Percentiles rank a stretch among this genome's conserved stretches.
phyloP scores from a whole-genome alignment of 2,888 invertebrate species.

The Brachyptera putata region DNA sequence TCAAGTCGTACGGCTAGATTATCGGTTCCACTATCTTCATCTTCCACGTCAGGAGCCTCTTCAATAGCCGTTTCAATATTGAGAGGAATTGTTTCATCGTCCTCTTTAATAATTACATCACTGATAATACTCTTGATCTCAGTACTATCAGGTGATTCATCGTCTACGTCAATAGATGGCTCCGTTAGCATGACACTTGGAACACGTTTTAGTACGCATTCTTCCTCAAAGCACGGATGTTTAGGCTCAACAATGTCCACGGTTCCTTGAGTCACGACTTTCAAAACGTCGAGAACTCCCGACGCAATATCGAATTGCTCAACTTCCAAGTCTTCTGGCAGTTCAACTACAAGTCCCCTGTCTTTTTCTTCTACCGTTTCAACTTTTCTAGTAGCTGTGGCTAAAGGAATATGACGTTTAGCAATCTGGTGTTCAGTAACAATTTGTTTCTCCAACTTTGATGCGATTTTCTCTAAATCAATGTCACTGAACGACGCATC shows the following conservation, averaged over 20 bases:
- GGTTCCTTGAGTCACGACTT: constrained; percentile 3
- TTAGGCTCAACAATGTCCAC: constrained; percentile 16
- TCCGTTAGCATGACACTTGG: constrained; percentile 2
- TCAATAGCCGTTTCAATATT: too few species aligned
- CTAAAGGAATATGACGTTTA: neutral
- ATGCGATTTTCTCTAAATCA: constrained; percentile 2
- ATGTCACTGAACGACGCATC: too few species aligned
- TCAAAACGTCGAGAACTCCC: constrained; percentile 1
- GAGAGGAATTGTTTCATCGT: neutral
- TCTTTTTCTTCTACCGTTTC: neutral
- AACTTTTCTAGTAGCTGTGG: neutral
- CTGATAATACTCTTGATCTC: neutral
- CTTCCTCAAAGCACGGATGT: neutral
- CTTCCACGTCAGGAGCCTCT: too few species aligned
- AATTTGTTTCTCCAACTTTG: constrained; percentile 2
- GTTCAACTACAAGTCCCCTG: neutral
- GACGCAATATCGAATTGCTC: constrained; percentile 1
- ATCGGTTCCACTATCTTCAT: too few species aligned
- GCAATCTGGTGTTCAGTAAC: neutral
- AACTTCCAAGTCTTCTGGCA: neutral
- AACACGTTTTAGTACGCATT: neutral
- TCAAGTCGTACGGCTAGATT: neutral
- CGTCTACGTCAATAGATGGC: neutral
- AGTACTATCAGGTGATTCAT: neutral
- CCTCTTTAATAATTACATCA: neutral